Evolutionary conservation across 2,797 vertebrate species (phyloP), one percentile per base, ranked within the genome.

Genomic region (Catharus ustulatus): DNA sequence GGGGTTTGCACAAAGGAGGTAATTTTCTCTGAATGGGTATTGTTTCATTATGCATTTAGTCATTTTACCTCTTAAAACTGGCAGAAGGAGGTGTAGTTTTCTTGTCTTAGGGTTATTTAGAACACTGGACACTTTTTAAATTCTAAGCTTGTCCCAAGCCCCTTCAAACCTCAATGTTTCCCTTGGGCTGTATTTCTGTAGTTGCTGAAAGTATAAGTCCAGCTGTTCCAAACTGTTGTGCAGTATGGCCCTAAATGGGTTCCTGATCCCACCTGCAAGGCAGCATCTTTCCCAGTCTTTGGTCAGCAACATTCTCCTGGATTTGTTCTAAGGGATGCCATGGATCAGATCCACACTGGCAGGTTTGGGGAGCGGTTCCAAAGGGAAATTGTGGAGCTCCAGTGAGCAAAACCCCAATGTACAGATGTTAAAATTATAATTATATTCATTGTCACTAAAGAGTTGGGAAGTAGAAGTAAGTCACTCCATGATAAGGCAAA

Each of bases 141-240:
- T 46, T 30, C 22, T 5, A 27, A 40, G 15, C 43, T 67, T 43
- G 32, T 49, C 48, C 45, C 21, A 23, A 29, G 13, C 22, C 10
- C 36, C 14, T 43, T 62, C 22, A 32, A 46, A 30, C 46, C n/a
- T 40, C 9, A 0, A 0, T 16, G 6, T 62, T 88, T 76, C 30
- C 34, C 51, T 34, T 13, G 0, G 3, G 16, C 64, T 80, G 73
- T 1, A 0, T 64, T 73, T 49, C 55, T 2, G 1, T 20, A 6
- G 43, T 12, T 52, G 64, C 52, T 43, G 6, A 23, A 57, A 62
- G 36, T 54, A 3, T 38, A 29, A 55, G 14, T 52, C 15, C 43
- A 40, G 1, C 26, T 61, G 51, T 22, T 58, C 43, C 3, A 63
- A 45, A 19, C 0, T 40, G 26, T 20, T 40, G 23, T 34, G n/a